Evolutionary conservation across 2,797 vertebrate species (phyloP).

Genomic region (Poecilia gillii): DNA sequence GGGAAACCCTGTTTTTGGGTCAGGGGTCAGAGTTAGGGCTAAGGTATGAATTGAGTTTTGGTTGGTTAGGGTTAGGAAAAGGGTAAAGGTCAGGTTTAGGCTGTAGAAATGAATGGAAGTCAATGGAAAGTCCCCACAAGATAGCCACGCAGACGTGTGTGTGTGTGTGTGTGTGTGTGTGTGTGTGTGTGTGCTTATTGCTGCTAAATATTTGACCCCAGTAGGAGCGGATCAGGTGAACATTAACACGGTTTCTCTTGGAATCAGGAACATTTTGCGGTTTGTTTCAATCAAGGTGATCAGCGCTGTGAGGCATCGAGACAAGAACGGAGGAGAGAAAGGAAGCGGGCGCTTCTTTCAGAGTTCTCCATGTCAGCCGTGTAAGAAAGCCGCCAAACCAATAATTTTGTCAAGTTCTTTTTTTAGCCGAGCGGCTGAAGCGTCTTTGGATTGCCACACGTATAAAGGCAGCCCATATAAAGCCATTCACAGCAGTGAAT

Average conservation of each 20-base stretch:
- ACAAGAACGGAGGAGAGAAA: conserved; percentile 61
- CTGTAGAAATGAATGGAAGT: too few species aligned
- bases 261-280: conserved; percentile 93
- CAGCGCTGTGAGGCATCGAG: conserved; percentile 69
- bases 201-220: conserved; percentile 66
- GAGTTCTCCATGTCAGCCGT: conserved; percentile 93
- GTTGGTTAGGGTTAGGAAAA: too few species aligned
- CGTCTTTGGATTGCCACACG: conserved; percentile 98
- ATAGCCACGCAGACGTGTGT: too few species aligned
- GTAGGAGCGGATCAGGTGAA: conserved; percentile 89
- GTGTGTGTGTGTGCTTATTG: conserved; percentile 18
- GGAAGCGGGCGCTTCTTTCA: conserved; percentile 85
- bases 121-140: too few species aligned
- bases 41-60: too few species aligned
- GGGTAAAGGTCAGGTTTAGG: too few species aligned
- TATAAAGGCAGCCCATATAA: conserved; percentile 99
- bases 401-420: conserved; percentile 99
- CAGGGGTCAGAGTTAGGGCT: too few species aligned
- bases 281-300: conserved; percentile 97
- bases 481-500: conserved; percentile 99
- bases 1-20: too few species aligned
- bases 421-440: conserved; percentile 89
- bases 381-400: conserved; percentile 97
- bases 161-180: background rate
- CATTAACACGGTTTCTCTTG: conserved; percentile 59